Conservation (phyloP, 2,113 vertebrate species). For the Rhabdomys dilectus region DNA sequence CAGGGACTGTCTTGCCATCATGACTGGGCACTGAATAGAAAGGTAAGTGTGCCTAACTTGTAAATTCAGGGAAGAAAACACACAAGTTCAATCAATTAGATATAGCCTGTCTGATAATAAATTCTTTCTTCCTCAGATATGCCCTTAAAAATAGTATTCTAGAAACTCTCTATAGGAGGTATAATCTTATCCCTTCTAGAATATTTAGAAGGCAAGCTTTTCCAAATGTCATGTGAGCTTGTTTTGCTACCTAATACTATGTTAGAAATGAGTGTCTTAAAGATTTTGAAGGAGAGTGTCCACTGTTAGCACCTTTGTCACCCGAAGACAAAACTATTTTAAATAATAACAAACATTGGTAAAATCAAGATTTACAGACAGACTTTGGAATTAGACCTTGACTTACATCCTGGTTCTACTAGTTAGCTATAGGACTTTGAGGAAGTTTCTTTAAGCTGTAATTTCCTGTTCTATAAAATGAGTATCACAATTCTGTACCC, state of each 20-base stretch:
- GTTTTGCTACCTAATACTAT: background rate
- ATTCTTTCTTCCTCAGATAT: constrained; percentile 1
- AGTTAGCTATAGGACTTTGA: background rate
- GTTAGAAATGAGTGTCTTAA: background rate
- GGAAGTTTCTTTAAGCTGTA: background rate
- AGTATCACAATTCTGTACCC: background rate
- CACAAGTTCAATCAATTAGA: background rate
- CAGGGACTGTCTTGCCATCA: background rate
- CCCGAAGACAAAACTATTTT: background rate
- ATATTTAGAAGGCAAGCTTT: background rate
- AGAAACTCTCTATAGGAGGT: background rate
- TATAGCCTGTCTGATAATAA: background rate
- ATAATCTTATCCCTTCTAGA: background rate
- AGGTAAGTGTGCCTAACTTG: background rate
- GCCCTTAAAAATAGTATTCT: background rate
- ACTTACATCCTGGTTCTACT: background rate
- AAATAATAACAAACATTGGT: background rate
- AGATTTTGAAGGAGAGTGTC: constrained; percentile 11
- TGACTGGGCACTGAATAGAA: background rate
- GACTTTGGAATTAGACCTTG: background rate
- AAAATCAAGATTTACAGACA: background rate
- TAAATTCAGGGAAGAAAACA: background rate
- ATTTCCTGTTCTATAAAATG: constrained; percentile 34
- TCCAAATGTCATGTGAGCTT: background rate
- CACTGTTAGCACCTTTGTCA: background rate